These are phyloP conservation scores for Acanthacorydalis orientalis DNA, from an alignment of 2,888 invertebrate genomes.

Conservation along the genomic window DNA sequence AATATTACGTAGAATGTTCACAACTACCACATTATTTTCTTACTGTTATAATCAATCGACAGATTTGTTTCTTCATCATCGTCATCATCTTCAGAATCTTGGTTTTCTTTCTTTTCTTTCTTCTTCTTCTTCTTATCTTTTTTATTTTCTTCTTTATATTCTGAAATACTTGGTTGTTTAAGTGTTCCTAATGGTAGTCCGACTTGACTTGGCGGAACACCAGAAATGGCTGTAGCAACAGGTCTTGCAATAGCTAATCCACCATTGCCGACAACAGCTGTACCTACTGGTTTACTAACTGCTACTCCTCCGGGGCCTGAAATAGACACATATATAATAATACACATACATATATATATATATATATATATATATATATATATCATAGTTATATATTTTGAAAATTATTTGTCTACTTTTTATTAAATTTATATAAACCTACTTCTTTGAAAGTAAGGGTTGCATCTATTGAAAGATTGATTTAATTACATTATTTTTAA, in stretches of 20 bases:
- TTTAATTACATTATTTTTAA: no score
- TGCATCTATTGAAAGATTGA: no score
- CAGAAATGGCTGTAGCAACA: conserved; percentile 58
- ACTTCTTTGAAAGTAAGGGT: no score
- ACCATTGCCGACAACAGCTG: conserved; percentile 50
- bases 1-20: no score
- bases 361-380: not conserved
- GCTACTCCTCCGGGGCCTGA: conserved; percentile 54
- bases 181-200: conserved; percentile 20
- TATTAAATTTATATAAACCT: no score
- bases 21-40: no score
- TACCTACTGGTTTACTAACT: conserved; percentile 50
- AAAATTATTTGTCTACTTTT: no score
- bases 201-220: conserved; percentile 36
- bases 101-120: conserved; percentile 4
- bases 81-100: conserved; percentile 17
- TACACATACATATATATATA: not conserved
- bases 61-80: conserved; percentile 13
- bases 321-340: conserved; percentile 9
- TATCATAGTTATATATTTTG: no score
- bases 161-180: conserved; percentile 14
- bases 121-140: conserved; percentile 3
- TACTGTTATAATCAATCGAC: no score
- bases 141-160: conserved; percentile 8
- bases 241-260: conserved; percentile 56